Percentiles rank a stretch among this genome's conserved stretches.
phyloP scores from a whole-genome alignment of 2,113 vertebrate genomes.

The Chamaetylas fuelleborni region DNA sequence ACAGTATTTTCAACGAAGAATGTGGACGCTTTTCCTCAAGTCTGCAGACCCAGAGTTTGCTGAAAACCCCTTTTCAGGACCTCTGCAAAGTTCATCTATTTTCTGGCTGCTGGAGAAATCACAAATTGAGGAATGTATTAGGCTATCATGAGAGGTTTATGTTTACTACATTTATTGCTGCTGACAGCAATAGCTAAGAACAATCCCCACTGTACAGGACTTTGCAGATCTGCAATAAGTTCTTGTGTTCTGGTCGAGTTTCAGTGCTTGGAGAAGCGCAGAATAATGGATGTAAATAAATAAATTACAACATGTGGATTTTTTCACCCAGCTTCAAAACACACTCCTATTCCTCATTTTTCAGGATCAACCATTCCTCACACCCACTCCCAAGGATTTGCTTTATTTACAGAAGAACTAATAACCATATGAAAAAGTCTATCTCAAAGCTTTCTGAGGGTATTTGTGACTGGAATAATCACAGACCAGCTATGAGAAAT shows the following conservation, averaged over 20 bases:
- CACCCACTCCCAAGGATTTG: background rate
- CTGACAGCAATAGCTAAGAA: constrained; percentile 44
- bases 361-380: constrained; percentile 29
- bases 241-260: background rate
- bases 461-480: constrained; percentile 39
- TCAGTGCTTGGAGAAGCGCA: constrained; percentile 13
- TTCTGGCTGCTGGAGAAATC: background rate
- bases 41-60: background rate
- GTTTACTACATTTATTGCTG: constrained; percentile 52
- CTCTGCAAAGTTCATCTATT: background rate
- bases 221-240: constrained; percentile 47
- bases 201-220: constrained; percentile 4
- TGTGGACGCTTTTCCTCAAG: background rate
- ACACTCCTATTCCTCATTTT: background rate
- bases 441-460: background rate
- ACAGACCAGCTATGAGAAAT: constrained; percentile 7
- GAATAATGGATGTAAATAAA: constrained; percentile 45
- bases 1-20: background rate
- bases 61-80: background rate
- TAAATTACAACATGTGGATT: background rate
- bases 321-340: constrained; percentile 26
- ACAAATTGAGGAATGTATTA: background rate
- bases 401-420: constrained; percentile 42
- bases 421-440: background rate
- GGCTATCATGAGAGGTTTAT: constrained; percentile 3